Evolutionary conservation across 2,113 vertebrate genomes (phyloP).

Genomic region (Dicaeum eximium): DNA sequence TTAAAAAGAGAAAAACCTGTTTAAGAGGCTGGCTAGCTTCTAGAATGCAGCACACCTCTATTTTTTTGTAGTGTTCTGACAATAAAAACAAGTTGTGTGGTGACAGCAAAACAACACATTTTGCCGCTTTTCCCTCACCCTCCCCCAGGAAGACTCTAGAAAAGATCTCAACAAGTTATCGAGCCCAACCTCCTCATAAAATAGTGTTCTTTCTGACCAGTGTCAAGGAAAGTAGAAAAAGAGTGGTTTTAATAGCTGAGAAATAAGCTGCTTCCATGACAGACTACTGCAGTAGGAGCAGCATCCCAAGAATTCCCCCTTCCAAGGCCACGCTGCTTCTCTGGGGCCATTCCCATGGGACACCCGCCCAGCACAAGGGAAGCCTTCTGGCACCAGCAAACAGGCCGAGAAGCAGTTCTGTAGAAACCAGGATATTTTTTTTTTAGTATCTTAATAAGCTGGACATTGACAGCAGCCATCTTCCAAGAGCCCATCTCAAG

Average conservation of each 20-base stretch:
- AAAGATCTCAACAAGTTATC: neutral
- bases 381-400: neutral
- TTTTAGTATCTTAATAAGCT: neutral
- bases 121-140: fast-evolving
- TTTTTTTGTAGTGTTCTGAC: neutral
- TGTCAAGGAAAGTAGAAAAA: neutral
- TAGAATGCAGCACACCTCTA: neutral
- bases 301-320: neutral
- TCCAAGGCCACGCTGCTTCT: fast-evolving
- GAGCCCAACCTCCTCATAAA: neutral
- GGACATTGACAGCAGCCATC: too few species aligned
- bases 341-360: fast-evolving
- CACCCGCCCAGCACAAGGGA: neutral
- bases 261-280: neutral
- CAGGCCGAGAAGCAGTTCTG: neutral
- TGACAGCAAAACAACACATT: neutral
- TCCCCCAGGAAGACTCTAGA: neutral
- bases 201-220: neutral
- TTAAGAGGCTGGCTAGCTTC: neutral
- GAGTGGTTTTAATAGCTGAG: neutral
- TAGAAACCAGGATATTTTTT: fast-evolving
- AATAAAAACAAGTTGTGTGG: neutral
- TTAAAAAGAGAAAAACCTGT: neutral
- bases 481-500: neutral
- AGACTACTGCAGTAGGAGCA: neutral